Base-by-base conservation (phyloP, 2,888 invertebrate genomes). In the Gibbula magus region DNA sequence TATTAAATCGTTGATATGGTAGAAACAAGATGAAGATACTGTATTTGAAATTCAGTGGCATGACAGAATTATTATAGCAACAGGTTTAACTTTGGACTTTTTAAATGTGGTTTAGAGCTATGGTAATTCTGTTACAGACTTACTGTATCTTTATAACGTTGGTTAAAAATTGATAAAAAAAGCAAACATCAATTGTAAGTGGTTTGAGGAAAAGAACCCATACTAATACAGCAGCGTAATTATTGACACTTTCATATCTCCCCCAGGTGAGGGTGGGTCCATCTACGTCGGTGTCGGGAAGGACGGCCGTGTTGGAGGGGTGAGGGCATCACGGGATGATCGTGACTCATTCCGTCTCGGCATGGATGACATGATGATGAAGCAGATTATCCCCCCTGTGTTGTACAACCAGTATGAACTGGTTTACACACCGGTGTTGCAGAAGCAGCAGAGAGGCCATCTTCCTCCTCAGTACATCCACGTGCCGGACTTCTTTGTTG, bases 281-380 rank as follows among this genome's bases (percentile, higher is more conserved):
- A 85, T 89, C 25, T 86, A 83, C 75, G 87, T 84, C 82, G 89
- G 89, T 25, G 80, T 89, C 3, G 78, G 80, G 18, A 80, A 81
- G 52, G 79, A 82, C 13, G 79, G 82, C 16, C 56, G 61, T 8
- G 86, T 88, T 20, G 80, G 83, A 73, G 89, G 89, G 8, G 73
- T 89, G 52, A 81, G 82, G 51, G 45, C 86, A n/a, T 80, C 83
- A 5, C 78, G 88, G 10, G 86, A 87, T 66, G 86, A 86, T 51
- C 83, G 84, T 25, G 89, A 89, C 73, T 79, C 83, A 32, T 86
- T 89, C 54, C 70, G 89, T 10, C 81, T 88, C 0, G 88, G 88
- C 16, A 81, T 89, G 0, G 89, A 89, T 66, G 77, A 77, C 74
- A 79, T 86, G 79, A 85, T 89, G 84, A 61, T 74, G n/a, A 75